Percentiles rank a stretch among this genome's conserved stretches.
Evolutionary conservation across 2,113 vertebrate genomes (phyloP).

Genomic region (Microtus oregoni): DNA sequence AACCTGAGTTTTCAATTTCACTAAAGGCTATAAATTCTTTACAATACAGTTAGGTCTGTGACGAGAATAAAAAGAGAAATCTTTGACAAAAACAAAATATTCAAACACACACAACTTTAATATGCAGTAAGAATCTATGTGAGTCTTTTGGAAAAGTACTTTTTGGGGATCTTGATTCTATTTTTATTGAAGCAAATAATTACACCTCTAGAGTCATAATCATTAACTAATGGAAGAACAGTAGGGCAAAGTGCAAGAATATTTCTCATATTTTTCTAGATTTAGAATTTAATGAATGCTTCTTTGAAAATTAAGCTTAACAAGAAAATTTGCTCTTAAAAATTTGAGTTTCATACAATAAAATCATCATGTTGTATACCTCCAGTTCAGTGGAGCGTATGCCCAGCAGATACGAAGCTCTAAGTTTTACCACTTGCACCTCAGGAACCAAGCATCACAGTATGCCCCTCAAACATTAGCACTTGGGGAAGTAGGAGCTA

Average conservation of each 20-base stretch:
- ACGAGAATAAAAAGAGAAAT: neutral
- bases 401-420: neutral
- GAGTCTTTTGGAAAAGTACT: neutral
- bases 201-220: neutral
- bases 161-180: neutral
- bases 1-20: neutral
- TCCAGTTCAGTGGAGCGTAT: neutral
- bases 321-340: neutral
- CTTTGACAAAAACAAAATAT: neutral
- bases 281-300: neutral
- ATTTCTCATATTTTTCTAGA: neutral
- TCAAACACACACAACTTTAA: neutral
- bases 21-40: neutral
- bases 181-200: slow-evolving; percentile 49
- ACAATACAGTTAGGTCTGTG: neutral
- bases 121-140: neutral
- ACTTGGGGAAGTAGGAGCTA: too few relatives aligned
- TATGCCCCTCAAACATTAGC: too few relatives aligned
- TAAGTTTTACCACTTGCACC: neutral
- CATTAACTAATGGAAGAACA: neutral
- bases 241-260: neutral
- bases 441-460: neutral
- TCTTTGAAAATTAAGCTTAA: neutral
- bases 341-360: neutral
- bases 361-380: too few relatives aligned